A percentile compares a stretch with the other conserved stretches of the same genome.
These are phyloP conservation scores for Triops cancriformis DNA, from an alignment of 1,140 invertebrate species.

Conservation along the genomic window DNA sequence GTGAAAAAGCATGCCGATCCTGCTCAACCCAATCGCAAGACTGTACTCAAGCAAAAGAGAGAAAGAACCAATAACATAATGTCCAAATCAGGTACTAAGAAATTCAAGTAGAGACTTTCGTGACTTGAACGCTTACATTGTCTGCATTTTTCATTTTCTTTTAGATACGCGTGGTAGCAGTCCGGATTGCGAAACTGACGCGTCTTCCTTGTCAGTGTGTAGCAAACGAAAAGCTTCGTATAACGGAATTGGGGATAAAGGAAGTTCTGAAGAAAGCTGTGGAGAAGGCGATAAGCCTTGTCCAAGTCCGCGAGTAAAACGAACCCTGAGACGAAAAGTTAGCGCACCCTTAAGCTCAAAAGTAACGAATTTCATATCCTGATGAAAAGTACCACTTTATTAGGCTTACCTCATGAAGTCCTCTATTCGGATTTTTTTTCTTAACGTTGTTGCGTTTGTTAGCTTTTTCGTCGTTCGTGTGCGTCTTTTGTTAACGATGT, in stretches of 20 bases:
- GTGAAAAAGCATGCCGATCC: slow-evolving; percentile 19
- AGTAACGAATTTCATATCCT: background rate
- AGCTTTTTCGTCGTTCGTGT: too few species aligned
- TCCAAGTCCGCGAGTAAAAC: background rate
- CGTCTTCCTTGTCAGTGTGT: background rate
- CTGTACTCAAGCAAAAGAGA: slow-evolving; percentile 3
- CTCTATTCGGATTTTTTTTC: too few species aligned
- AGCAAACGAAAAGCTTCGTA: background rate
- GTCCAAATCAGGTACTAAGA: background rate
- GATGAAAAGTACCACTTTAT: background rate
- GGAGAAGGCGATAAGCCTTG: background rate
- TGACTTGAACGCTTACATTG: background rate
- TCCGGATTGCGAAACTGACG: background rate
- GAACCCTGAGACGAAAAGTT: background rate
- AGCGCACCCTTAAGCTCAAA: background rate
- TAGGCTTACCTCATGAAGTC: too few species aligned
- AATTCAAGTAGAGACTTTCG: background rate
- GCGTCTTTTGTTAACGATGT: too few species aligned
- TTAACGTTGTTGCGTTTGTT: too few species aligned
- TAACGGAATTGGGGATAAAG: background rate
- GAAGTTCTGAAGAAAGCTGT: background rate
- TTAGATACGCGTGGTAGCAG: background rate
- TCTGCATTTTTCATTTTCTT: background rate
- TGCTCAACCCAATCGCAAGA: slow-evolving; percentile 3
- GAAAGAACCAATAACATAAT: background rate